Conservation (phyloP, 2,113 vertebrate species). For the Nothocercus nigrocapillus region DNA sequence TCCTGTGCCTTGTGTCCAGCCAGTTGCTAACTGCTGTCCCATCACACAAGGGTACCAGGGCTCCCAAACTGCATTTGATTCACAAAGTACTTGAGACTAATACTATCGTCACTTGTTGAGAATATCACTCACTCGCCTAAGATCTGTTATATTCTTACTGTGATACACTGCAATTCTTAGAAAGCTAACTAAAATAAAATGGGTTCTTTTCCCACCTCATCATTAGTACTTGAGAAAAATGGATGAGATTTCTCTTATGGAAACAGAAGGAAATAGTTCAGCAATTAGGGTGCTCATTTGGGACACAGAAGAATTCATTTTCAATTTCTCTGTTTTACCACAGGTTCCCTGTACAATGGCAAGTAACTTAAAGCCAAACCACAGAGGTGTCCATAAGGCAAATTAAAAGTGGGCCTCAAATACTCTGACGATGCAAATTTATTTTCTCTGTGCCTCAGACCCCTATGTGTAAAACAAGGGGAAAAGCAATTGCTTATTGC, state of each 20-base stretch:
- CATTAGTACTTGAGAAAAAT: not conserved
- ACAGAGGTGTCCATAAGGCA: not conserved
- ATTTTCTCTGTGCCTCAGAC: rapidly evolving
- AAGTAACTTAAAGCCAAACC: not conserved
- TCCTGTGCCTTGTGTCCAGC: rapidly evolving
- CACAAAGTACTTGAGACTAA: not conserved
- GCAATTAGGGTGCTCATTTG: not conserved
- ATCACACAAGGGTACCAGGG: not conserved
- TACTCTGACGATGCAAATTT: not conserved
- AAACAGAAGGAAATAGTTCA: not conserved
- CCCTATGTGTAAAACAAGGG: not conserved
- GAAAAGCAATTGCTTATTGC: not conserved
- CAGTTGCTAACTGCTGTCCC: not conserved
- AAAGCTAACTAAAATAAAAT: not conserved
- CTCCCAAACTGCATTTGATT: not conserved
- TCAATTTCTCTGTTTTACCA: not conserved
- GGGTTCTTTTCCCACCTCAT: not conserved
- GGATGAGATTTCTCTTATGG: not conserved
- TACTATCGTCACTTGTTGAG: not conserved
- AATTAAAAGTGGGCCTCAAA: not conserved
- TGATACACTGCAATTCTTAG: not conserved
- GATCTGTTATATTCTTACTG: not conserved
- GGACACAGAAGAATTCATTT: not conserved
- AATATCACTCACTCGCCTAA: rapidly evolving
- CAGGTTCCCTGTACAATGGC: not conserved